A percentile compares a stretch with the other conserved stretches of the same genome.
Evolutionary conservation across 2,797 vertebrate genomes (phyloP).

Genomic region (Myripristis jacobus): DNA sequence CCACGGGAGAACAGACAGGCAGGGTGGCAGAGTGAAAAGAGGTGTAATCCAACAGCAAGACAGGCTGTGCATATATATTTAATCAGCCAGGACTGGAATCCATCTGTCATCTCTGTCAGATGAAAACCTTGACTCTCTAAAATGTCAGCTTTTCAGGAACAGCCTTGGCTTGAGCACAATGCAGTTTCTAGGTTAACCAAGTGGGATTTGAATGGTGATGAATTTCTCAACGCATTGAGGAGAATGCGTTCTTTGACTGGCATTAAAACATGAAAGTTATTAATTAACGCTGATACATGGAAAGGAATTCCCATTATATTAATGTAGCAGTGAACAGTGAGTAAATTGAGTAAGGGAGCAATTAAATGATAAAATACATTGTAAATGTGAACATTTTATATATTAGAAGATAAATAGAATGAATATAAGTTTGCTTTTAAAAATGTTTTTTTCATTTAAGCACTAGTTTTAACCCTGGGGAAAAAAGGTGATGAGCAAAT

Average conservation of each 20-base stretch:
- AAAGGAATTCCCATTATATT: background rate
- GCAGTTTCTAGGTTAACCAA: background rate
- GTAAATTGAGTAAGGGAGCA: background rate
- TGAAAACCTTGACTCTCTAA: background rate
- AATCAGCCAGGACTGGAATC: too few species aligned
- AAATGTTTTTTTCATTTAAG: constrained; percentile 12
- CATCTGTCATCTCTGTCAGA: constrained; percentile 9
- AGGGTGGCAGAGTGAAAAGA: constrained; percentile 51
- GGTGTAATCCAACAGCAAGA: background rate
- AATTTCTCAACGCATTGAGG: too few species aligned
- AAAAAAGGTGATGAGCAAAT: too few species aligned
- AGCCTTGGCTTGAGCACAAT: background rate
- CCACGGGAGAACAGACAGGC: constrained; percentile 31
- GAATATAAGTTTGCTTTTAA: background rate
- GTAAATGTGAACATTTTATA: background rate
- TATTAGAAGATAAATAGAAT: background rate
- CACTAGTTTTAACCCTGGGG: background rate
- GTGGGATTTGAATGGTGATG: too few species aligned
- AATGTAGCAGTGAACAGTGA: background rate
- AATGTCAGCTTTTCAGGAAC: too few species aligned
- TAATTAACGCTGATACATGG: too few species aligned
- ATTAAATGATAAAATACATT: background rate
- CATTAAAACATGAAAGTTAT: too few species aligned
- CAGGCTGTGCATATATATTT: background rate
- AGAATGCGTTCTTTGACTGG: too few species aligned